These are phyloP conservation scores for Agrotis exclamationis DNA, from an alignment of 2,888 invertebrate genomes.

Conservation along the genomic window DNA sequence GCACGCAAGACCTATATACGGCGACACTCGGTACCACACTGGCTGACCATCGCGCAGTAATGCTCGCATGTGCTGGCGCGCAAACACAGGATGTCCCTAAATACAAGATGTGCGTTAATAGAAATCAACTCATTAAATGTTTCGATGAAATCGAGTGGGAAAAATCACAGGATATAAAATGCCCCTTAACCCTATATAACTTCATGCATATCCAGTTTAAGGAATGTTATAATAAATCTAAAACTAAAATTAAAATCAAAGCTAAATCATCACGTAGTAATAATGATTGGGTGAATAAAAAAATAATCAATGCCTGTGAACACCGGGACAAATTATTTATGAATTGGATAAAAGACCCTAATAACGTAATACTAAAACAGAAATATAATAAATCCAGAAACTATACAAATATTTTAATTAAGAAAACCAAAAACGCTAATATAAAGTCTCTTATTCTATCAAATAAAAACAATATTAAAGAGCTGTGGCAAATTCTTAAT, in stretches of 20 bases:
- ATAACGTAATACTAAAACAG: not conserved
- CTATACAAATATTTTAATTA: not conserved
- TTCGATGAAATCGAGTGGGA: no score
- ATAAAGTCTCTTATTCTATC: not conserved
- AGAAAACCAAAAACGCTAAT: not conserved
- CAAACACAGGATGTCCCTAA: no score
- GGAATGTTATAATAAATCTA: not conserved
- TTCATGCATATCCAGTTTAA: not conserved
- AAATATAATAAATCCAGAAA: not conserved
- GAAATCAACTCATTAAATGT: no score
- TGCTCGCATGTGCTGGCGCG: no score
- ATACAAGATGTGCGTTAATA: no score
- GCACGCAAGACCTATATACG: not conserved
- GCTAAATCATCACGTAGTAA: no score
- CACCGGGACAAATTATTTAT: no score
- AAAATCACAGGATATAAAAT: no score
- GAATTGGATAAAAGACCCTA: not conserved
- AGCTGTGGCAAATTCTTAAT: not conserved
- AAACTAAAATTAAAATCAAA: no score
- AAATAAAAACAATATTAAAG: constrained; percentile 2
- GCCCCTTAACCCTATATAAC: not conserved
- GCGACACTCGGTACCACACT: not conserved
- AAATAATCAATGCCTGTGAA: no score
- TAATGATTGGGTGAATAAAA: no score
- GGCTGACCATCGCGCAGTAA: no score